A percentile compares a stretch with the other conserved stretches of the same genome.
Conservation (phyloP, 2,888 invertebrate species). For the Girardia tigrina region DNA sequence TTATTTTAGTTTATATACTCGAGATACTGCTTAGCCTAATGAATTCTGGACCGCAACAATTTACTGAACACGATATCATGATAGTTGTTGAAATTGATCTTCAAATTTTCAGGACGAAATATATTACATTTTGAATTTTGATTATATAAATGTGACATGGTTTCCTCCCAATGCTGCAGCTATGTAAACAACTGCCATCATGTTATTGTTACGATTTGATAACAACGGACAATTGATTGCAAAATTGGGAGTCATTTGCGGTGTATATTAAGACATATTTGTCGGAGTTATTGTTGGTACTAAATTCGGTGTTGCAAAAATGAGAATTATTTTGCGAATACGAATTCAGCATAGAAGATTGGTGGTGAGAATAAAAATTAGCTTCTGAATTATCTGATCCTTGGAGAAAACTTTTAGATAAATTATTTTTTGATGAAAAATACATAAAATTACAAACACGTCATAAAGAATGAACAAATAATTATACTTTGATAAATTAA, state of each 20-base stretch:
- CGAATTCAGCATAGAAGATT: neutral
- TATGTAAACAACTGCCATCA: neutral
- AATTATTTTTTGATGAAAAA: too few relatives aligned
- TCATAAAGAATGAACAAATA: too few relatives aligned
- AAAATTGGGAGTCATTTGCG: neutral
- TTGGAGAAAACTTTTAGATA: too few relatives aligned
- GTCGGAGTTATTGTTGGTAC: neutral
- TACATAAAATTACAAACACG: too few relatives aligned
- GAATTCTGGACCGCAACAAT: too few relatives aligned
- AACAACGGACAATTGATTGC: neutral
- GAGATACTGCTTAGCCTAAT: too few relatives aligned
- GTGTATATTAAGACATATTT: neutral
- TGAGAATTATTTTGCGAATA: constrained; percentile 8
- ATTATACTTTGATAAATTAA: too few relatives aligned
- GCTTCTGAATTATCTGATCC: neutral
- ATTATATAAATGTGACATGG: neutral
- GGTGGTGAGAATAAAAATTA: constrained; percentile 4
- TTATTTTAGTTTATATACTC: too few relatives aligned
- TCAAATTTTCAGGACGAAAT: neutral
- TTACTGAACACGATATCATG: constrained; percentile 40
- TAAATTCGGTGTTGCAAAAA: neutral
- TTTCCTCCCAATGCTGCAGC: neutral
- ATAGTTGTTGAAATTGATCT: neutral
- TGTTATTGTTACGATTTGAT: neutral
- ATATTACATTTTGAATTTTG: neutral